These are phyloP conservation scores for Gymnocephalus cernua DNA, from an alignment of 2,113 vertebrate genomes.

Conservation along the genomic window DNA sequence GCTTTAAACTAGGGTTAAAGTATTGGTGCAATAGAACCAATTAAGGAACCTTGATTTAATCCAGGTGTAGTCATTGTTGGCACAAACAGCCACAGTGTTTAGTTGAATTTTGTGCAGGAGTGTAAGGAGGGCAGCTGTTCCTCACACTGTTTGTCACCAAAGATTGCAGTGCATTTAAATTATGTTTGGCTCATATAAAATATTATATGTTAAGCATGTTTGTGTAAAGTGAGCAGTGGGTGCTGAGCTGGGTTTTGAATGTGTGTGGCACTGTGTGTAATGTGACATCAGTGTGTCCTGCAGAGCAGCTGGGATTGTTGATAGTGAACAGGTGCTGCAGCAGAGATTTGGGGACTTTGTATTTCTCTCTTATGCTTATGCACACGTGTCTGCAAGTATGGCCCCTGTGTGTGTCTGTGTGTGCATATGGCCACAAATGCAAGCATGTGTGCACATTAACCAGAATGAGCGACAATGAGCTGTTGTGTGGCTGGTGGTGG, in stretches of 20 bases:
- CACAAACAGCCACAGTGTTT: not conserved
- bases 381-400: constrained; percentile 57
- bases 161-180: not conserved
- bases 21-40: not conserved
- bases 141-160: too few relatives aligned
- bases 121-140: constrained; percentile 6
- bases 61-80: not conserved
- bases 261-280: constrained; percentile 37
- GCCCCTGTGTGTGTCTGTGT: constrained; percentile 50
- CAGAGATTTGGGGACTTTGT: constrained; percentile 51
- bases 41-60: not conserved
- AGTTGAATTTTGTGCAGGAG: not conserved
- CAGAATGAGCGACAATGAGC: constrained; percentile 62
- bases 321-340: constrained; percentile 74
- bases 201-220: constrained; percentile 21
- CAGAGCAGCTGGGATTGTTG: constrained; percentile 69
- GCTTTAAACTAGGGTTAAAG: not conserved
- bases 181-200: not conserved
- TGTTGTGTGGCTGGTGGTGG: constrained; percentile 62
- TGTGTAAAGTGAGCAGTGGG: constrained; percentile 25
- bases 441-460: constrained; percentile 71
- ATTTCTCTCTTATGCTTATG: constrained; percentile 16
- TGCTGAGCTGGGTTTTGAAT: constrained; percentile 17
- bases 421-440: constrained; percentile 67
- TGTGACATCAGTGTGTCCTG: constrained; percentile 53